Evolutionary conservation across 2,888 invertebrate species (phyloP), one percentile per base, ranked within the genome.

Genomic region (Onthophagus sagittarius): DNA sequence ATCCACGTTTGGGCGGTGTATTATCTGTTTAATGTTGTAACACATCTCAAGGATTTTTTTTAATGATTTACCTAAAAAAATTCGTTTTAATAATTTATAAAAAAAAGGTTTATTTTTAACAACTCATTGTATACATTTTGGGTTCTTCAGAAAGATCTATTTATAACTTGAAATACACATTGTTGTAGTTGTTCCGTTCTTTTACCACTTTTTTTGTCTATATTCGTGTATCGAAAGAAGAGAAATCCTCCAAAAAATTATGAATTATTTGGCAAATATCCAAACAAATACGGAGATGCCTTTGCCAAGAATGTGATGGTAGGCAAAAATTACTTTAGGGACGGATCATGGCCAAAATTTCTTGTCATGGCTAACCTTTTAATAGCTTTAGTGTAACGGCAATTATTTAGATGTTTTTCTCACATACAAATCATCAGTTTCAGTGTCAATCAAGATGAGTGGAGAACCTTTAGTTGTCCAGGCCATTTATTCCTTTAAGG

Each of bases 401-500:
- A 69, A 33, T 63, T 13, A 31, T 71, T 72, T 70, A 39, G n/a
- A 71, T 23, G 65, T 15, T 69, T 39, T 71, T 65, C 23, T 23
- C 23, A 23, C 23, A 23, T 23, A 23, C 23, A 23, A 23, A 39
- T 33, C 64, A 64, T 67, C 63, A 3, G 23, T 71, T 31, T 6
- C 63, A 13, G 39, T 53, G 53, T 63, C 70, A 13, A 72, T 71
- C 62, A 81, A 76, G 75, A 90, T 90, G 90, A 85, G 89, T 77
- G 83, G 86, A 77, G 89, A 90, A 84, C 89, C 89, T 79, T 86
- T 89, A 81, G 88, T 94, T 82, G 98, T 98, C 72, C 94, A 95
- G 86, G 97, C 98, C 75, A 90, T 97, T 80, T 97, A 94, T 87
- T 92, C 94, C 75, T 99, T 98, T 86, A 95, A 94, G 87, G 98